These are phyloP conservation scores for Germaria angustata DNA, from an alignment of 2,888 invertebrate species.

Conservation along the genomic window DNA sequence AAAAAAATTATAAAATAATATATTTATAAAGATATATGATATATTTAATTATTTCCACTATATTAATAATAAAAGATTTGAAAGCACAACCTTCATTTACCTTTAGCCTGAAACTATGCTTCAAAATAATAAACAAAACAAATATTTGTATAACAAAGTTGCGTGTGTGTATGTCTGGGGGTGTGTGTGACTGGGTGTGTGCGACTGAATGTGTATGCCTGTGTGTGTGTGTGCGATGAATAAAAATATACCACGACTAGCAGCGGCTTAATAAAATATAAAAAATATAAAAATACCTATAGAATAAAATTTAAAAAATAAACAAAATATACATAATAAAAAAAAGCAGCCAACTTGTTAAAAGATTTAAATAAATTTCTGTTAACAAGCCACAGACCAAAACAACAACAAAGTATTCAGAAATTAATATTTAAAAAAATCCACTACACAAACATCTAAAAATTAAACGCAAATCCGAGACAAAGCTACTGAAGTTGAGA, in stretches of 20 bases:
- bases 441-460: constrained; percentile 1
- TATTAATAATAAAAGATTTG: background rate
- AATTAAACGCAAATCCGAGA: constrained; percentile 13
- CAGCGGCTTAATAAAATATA: background rate
- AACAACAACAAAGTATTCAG: background rate
- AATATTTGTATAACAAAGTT: background rate
- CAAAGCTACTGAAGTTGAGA: constrained; percentile 18
- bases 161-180: background rate
- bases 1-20: too few relatives aligned
- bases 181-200: too few relatives aligned
- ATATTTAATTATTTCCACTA: background rate
- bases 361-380: constrained; percentile 62
- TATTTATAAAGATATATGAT: background rate
- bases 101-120: constrained; percentile 48
- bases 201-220: too few relatives aligned
- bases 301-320: too few relatives aligned
- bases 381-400: constrained; percentile 53
- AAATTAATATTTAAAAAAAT: background rate
- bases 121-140: background rate
- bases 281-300: background rate
- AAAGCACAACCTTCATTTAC: constrained; percentile 21
- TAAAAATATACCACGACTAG: background rate
- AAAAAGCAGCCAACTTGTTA: constrained; percentile 35
- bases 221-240: background rate
- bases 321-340: background rate